Evolutionary conservation across 2,888 invertebrate genomes (phyloP), one percentile per base, ranked within the genome.

Genomic region (Trissoscelio sp.): DNA sequence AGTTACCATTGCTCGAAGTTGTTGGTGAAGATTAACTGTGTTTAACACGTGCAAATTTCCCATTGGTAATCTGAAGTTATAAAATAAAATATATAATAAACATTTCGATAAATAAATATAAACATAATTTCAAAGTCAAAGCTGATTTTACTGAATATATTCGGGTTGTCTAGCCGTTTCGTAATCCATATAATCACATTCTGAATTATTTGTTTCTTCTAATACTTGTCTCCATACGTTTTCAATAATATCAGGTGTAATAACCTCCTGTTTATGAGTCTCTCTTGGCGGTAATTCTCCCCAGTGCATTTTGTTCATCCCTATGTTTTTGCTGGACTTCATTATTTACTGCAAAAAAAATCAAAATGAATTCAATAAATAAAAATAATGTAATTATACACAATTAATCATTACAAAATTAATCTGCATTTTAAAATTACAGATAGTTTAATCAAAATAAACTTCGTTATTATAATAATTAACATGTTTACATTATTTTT

Each of bases 161-260:
- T 91, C 89, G 7, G 87, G 85, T 79, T 90, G 89, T 20, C 79
- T 86, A 18, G 89, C 57, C 85, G 86, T 79, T 87, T 88, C 79
- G 51, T 69, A 81, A 60, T 83, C 79, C 55, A 67, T 67, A 84
- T 88, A 89, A 85, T 91, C 90, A 55, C 88, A 88, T 20, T 90
- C 90, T 0, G 86, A 83, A 34, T 85, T 88, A 58, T 86, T 90
- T 0, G 88, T 87, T 31, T 91, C 91, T 46, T 91, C 90, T 79
- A 91, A 85, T 16, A 91, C 91, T 86, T 91, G 90, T 66, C 91
- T 86, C 91, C 91, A 91, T 57, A 91, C 86, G 86, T 91, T 91
- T 84, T 91, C 91, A 75, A 91, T 91, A 5, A 91, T 88, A 66
- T 91, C 91, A 12, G 91, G 91, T 1, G 91, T 91, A 53, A 91